Evolutionary conservation across 2,113 vertebrate species (phyloP), one percentile per base, ranked within the genome.

Genomic region (Desmodus rotundus): DNA sequence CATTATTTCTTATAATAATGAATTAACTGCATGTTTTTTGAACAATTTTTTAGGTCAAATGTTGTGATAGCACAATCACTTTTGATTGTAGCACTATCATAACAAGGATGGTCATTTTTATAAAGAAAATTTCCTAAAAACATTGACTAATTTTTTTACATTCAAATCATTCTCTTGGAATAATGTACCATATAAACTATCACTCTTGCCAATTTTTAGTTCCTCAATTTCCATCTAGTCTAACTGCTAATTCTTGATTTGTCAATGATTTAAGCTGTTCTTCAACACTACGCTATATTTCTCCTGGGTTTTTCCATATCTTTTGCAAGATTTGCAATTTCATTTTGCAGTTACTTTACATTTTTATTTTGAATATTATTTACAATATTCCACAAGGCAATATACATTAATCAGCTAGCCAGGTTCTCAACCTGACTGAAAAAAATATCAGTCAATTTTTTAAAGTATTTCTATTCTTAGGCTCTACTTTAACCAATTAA

Each of bases 311-410:
- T 31, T 14, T 72, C 41, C 41, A 7, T 10, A 77, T 82, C 67
- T 87, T 94, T 87, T 68, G 3, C 4, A 74, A 73, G 28, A 72
- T 67, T 92, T 74, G 41, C 45, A 81, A 38, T 84, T 92, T 94
- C 31, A 94, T 14, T 94, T 95, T 94, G 50, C 14, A 85, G 22
- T 61, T 31, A 83, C 45, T 43, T 95, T 41, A 72, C 13, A 73
- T 68, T 80, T 96, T 91, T 72, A 76, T 61, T 91, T 91, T 88
- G 14, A 87, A 56, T 38, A 65, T 76, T 93, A 43, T 20, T 92
- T 88, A 56, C 0, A 94, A 1, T 88, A 72, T 56, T 90, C 20
- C 8, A 93, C 11, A 84, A 2, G 90, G 16, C 6, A 54, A 26
- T 65, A 78, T 81, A 17, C 15, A 65, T 45, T 16, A 41, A 7